Evolutionary conservation across 1,140 invertebrate species (phyloP), one percentile per base, ranked within the genome.

Genomic region (Aphaenogaster rudis): DNA sequence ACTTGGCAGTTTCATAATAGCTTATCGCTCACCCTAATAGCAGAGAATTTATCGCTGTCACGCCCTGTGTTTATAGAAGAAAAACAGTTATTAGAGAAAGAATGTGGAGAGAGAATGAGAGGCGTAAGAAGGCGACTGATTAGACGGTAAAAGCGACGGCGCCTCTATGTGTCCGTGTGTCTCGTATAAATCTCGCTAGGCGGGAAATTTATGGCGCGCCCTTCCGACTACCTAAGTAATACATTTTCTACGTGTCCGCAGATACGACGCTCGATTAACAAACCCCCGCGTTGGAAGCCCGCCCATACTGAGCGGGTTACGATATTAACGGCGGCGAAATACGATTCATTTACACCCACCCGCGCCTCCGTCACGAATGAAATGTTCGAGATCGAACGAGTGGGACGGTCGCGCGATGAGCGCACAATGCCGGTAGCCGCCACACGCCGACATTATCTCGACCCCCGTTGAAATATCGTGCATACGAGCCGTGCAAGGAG

Each of bases 281-380:
- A 89, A 91, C 72, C 85, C 82, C 42, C 63, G 80, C 39, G 15
- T 15, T 13, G 42, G 28, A 67, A 67, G 28, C 77, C 87, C 91
- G 87, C 91, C 91, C 84, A 92, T 87, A 64, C 63, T 54, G 59
- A 48, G 78, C 76, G 76, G 71, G 87, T 90, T 88, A 87, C 91
- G 87, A 86, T 90, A 90, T 86, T 91, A 90, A 86, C 78, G 74
- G 64, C 86, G 87, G 79, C 66, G 86, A 90, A 93, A 90, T 92
- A 88, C 88, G 87, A 90, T 92, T 93, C 92, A 88, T 93, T 92
- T 89, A 88, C 88, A 91, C 89, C 88, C 88, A 91, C 88, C 63
- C 85, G 48, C 72, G 71, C 72, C 66, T 61, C 48, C 57, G 50
- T 39, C 52, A 64, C 89, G 91, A 91, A 93, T 88, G 90, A 91